These are phyloP conservation scores for Drosophila diplacantha DNA, from an alignment of 2,888 invertebrate genomes.

Conservation along the genomic window DNA sequence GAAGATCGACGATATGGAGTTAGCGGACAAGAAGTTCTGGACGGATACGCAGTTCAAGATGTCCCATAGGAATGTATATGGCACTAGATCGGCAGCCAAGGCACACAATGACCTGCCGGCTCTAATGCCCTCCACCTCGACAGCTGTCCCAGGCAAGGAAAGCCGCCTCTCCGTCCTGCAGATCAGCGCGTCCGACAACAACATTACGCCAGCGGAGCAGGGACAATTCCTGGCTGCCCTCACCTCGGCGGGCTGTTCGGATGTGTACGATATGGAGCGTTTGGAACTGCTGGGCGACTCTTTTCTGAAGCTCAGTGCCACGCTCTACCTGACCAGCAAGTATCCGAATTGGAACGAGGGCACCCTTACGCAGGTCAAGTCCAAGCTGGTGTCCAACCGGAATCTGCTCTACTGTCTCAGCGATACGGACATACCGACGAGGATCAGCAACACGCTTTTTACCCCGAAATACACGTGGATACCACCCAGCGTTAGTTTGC, in stretches of 20 bases:
- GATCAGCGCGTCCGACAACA: conserved; percentile 40
- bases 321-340: conserved; percentile 83
- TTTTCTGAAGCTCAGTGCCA: conserved; percentile 86
- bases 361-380: conserved; percentile 83
- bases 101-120: conserved; percentile 16
- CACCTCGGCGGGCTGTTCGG: conserved; percentile 83
- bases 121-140: conserved; percentile 17
- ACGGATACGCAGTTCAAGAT: conserved; percentile 59
- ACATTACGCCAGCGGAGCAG: conserved; percentile 70
- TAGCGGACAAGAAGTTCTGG: conserved; percentile 53
- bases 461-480: conserved; percentile 85
- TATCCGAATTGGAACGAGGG: conserved; percentile 86
- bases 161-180: conserved; percentile 62
- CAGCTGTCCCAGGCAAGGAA: neutral
- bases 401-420: conserved; percentile 88
- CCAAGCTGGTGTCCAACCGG: conserved; percentile 85
- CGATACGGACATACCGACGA: conserved; percentile 62
- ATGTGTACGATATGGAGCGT: conserved; percentile 87
- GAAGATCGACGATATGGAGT: conserved; percentile 46
- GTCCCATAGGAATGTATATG: conserved; percentile 46
- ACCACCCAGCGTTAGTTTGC: conserved; percentile 86
- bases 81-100: neutral
- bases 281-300: conserved; percentile 92
- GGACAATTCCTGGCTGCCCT: conserved; percentile 80
- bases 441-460: conserved; percentile 79